Evolutionary conservation across 2,113 vertebrate species (phyloP).

Genomic region (Periophthalmodon schlosseri): DNA sequence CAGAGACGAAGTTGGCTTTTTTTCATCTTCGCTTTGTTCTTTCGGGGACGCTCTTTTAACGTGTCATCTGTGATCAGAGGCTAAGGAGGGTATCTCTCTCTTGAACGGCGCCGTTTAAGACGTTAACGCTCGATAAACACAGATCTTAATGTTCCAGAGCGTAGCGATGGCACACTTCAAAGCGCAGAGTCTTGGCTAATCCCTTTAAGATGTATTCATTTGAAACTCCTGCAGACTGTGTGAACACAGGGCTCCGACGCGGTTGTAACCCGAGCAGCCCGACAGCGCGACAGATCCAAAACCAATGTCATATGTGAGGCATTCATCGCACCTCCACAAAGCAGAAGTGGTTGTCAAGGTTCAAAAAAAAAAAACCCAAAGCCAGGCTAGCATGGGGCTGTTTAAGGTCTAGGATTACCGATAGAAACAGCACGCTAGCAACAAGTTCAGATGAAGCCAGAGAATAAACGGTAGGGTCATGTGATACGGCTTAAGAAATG

Average conservation of each 20-base stretch:
- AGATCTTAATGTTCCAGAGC: conserved; percentile 17
- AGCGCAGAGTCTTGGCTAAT: conserved; percentile 22
- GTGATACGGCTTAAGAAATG: not conserved
- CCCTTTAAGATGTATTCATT: conserved; percentile 22
- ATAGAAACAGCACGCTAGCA: conserved; percentile 5
- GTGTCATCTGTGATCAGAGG: conserved; percentile 16
- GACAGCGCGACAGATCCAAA: conserved; percentile 8
- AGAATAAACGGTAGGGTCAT: conserved; percentile 6
- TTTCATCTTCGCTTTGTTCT: conserved; percentile 8
- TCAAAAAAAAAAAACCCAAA: conserved; percentile 13
- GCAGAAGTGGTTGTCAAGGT: conserved; percentile 38
- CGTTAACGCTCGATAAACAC: conserved; percentile 16
- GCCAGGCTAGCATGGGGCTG: conserved; percentile 10
- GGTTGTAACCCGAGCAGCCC: conserved; percentile 37
- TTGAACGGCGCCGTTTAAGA: conserved; percentile 1
- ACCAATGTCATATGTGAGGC: conserved; percentile 32
- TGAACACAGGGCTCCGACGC: conserved; percentile 8
- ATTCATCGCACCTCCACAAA: conserved; percentile 25
- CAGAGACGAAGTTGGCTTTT: not conserved
- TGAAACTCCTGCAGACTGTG: conserved; percentile 26
- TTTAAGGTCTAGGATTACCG: conserved; percentile 29
- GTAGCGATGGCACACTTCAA: conserved; percentile 20
- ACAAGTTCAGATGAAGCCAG: not conserved
- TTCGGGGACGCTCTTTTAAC: not conserved
- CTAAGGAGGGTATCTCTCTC: not conserved